Conservation (phyloP, 2,113 vertebrate genomes). For the Vanacampus margaritifer region DNA sequence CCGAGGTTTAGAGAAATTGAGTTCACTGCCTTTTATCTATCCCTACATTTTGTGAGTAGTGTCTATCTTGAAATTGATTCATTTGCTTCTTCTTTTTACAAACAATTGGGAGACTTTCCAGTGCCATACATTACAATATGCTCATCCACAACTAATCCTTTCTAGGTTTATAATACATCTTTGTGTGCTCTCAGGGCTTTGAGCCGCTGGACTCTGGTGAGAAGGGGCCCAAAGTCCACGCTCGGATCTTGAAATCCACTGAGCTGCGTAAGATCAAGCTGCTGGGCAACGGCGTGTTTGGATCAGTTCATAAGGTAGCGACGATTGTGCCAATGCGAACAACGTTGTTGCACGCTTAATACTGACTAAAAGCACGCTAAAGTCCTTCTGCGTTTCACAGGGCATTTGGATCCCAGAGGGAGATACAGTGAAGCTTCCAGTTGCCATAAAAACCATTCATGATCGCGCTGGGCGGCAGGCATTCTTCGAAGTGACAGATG, state of each 20-base stretch:
- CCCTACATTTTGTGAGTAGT: not conserved
- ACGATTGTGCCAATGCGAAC: not conserved
- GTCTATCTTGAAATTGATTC: not conserved
- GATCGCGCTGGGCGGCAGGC: conserved; percentile 81
- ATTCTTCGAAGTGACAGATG: conserved; percentile 83
- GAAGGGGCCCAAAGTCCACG: conserved; percentile 82
- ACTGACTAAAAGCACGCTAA: not conserved
- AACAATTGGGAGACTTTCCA: not conserved
- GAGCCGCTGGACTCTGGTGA: conserved; percentile 87
- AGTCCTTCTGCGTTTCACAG: conserved; percentile 57
- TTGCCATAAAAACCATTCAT: conserved; percentile 88
- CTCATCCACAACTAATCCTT: not conserved
- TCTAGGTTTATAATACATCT: not conserved
- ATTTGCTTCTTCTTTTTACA: not conserved
- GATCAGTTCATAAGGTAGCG: conserved; percentile 86
- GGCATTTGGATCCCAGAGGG: conserved; percentile 91
- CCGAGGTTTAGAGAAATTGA: too few species aligned
- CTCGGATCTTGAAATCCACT: conserved; percentile 81
- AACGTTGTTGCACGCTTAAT: not conserved
- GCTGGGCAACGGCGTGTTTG: conserved; percentile 87
- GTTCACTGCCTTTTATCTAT: not conserved
- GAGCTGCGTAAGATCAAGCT: conserved; percentile 85
- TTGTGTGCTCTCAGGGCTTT: conserved; percentile 71
- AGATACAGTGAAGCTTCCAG: conserved; percentile 90
- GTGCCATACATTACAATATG: not conserved